Percentiles rank a stretch among this genome's conserved stretches.
Evolutionary conservation across 1,140 invertebrate genomes (phyloP).

Genomic region (Pinna nobilis): DNA sequence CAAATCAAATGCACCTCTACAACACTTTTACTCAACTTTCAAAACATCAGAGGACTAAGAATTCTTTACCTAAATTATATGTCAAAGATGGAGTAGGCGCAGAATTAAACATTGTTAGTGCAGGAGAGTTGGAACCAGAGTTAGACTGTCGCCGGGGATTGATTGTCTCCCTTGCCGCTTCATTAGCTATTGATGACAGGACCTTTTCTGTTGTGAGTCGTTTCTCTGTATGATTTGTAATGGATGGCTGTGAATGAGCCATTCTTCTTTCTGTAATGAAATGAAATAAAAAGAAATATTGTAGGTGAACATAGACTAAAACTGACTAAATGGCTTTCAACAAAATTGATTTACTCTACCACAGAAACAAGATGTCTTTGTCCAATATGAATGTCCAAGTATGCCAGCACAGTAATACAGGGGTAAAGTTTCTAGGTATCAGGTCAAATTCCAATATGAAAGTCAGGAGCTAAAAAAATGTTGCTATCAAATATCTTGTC

Average conservation of each 20-base stretch:
- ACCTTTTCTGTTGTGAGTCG: constrained; percentile 79
- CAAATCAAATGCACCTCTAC: no score
- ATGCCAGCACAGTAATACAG: no score
- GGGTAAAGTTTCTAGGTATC: no score
- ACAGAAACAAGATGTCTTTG: no score
- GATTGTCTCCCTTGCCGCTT: constrained; percentile 70
- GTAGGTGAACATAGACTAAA: background rate
- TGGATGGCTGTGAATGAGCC: constrained; percentile 41
- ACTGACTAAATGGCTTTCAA: no score
- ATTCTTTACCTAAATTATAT: constrained; percentile 58
- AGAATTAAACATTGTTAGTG: constrained; percentile 67
- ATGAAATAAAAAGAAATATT: background rate
- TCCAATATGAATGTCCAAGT: no score
- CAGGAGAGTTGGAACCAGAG: constrained; percentile 67
- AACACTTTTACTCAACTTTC: no score
- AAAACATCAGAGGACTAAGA: no score
- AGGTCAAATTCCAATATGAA: no score
- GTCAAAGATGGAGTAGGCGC: constrained; percentile 50
- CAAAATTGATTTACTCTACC: no score
- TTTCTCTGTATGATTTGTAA: constrained; percentile 63
- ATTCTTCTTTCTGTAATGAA: constrained; percentile 66
- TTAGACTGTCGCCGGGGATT: constrained; percentile 49
- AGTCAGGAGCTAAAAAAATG: no score
- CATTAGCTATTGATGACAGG: constrained; percentile 76
- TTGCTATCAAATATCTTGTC: no score